A percentile compares a stretch with the other conserved stretches of the same genome.
These are phyloP conservation scores for Littorina saxatilis DNA, from an alignment of 1,140 invertebrate species.

Conservation along the genomic window DNA sequence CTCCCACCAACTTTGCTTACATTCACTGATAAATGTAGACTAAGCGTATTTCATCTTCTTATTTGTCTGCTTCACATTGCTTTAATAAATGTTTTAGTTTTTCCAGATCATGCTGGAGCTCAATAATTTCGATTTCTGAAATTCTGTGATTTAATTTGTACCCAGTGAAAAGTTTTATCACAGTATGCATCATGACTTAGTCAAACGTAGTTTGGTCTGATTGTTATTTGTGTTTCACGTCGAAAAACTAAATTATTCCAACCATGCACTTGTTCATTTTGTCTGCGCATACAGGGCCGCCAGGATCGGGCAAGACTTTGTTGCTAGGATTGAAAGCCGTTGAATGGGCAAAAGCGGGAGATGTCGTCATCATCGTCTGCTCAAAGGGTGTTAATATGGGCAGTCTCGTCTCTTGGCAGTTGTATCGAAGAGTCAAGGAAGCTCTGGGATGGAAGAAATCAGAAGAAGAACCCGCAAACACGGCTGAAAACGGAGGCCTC, in stretches of 20 bases:
- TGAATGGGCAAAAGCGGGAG: constrained; percentile 7
- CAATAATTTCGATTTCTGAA: not conserved
- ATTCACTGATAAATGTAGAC: too few species aligned
- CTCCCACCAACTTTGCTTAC: too few species aligned
- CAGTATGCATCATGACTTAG: not conserved
- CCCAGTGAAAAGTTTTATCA: not conserved
- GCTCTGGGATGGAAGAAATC: not conserved
- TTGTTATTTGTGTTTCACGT: not conserved
- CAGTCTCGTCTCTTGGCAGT: not conserved
- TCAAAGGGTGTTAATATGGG: not conserved
- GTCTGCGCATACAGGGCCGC: not conserved
- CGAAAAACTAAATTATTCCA: not conserved
- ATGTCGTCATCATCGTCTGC: not conserved
- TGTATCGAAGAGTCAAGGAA: not conserved
- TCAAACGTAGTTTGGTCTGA: not conserved
- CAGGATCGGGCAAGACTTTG: not conserved
- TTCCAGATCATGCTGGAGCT: too few species aligned
- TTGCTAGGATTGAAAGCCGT: constrained; percentile 3
- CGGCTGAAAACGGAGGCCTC: too few species aligned
- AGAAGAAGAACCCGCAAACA: not conserved
- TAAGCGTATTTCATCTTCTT: too few species aligned
- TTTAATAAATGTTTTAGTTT: too few species aligned
- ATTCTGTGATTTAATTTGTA: not conserved
- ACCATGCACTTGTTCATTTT: too few species aligned
- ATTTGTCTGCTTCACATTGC: too few species aligned